phyloP scores from a whole-genome alignment of 2,888 invertebrate species.

The Timema podura region DNA sequence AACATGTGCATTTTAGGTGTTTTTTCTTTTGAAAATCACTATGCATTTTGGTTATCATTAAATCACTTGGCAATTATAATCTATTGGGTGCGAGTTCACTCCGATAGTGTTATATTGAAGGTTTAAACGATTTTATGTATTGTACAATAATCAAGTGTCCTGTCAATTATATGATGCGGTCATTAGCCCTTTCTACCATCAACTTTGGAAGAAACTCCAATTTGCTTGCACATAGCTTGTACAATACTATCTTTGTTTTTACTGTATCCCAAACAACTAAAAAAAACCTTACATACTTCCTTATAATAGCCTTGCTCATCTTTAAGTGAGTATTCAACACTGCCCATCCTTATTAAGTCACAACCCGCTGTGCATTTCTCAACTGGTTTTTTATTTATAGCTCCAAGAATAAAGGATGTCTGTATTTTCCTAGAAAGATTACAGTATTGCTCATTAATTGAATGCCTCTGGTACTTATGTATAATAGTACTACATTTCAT shows the following conservation, averaged over 20 bases:
- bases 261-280: background rate
- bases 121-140: background rate
- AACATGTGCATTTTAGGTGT: background rate
- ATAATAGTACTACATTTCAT: constrained; percentile 1
- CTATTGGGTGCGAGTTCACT: constrained; percentile 5
- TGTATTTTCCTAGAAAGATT: background rate
- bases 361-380: background rate
- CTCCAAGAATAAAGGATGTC: background rate
- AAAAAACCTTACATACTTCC: constrained; percentile 3
- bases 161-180: constrained; percentile 6
- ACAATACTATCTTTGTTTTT: constrained; percentile 4
- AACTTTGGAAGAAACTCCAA: background rate
- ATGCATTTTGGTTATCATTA: constrained; percentile 7
- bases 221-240: background rate
- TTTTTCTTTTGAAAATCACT: background rate
- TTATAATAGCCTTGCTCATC: constrained; percentile 3
- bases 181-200: constrained; percentile 11
- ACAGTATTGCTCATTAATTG: background rate
- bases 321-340: background rate
- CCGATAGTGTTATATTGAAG: background rate
- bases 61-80: constrained; percentile 8
- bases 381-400: background rate
- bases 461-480: background rate
- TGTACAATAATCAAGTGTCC: background rate
- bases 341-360: background rate